Evolutionary conservation across 1,140 invertebrate genomes (phyloP), one percentile per base, ranked within the genome.

Genomic region (Lucilia sericata): DNA sequence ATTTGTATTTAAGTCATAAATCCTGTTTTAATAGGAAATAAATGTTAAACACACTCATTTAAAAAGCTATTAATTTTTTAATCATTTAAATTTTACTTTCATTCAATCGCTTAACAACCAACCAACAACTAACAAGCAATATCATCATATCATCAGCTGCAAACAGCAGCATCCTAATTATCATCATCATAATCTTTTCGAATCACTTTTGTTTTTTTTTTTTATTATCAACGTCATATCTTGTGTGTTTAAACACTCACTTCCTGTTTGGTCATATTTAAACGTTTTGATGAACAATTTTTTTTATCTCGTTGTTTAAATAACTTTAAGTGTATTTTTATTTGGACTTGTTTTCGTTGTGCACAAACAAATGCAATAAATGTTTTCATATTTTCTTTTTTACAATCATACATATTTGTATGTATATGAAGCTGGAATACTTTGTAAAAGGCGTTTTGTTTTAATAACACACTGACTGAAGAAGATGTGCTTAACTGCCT

Each of bases 391-490:
- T 30, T 30, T 30, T 30, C 25, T 30, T 30, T 30, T 30, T 1
- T 30, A 30, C 25, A 30, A 2, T 2, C 25, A 30, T 3, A 30
- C 42, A 42, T 42, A 7, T 42, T 2, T 42, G 42, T 42, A 10
- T 42, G 42, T 30, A 42, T 42, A 10, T 42, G 42, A 42, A 42
- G 42, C 42, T 42, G 25, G 25, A 30, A 30, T 30, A 49, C 12
- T 55, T 17, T 55, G 17, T 55, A 55, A 30, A 30, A 17, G 51
- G 51, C 51, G 74, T 13, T 76, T 42, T 13, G 76, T 80, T 80
- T 80, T 80, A 80, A 80, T 80, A 80, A 80, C 76, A 80, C 42
- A 80, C 76, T 80, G 47, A 80, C 36, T 80, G 42, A 51, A 19
- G 42, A 51, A 19, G 19, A 21, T 21, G 60, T 70, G 3, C 3